These are phyloP conservation scores for Anhinga rufa DNA, from an alignment of 2,113 vertebrate species.

Conservation along the genomic window DNA sequence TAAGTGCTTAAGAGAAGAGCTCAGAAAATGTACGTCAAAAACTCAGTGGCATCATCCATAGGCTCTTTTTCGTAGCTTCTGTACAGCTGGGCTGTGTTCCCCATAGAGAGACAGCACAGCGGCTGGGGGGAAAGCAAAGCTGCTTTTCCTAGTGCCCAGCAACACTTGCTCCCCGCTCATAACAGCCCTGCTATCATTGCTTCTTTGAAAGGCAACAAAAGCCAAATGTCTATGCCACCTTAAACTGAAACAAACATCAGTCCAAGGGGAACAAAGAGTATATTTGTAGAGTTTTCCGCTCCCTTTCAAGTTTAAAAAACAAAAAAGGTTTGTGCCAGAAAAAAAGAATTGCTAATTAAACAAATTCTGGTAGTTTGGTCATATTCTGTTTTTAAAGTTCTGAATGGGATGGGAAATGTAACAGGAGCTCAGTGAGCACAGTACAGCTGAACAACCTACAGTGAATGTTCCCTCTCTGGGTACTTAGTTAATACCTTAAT, in stretches of 20 bases:
- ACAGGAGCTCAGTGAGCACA: background rate
- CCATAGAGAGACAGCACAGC: background rate
- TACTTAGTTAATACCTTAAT: background rate
- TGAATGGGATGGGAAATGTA: background rate
- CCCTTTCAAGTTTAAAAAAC: background rate
- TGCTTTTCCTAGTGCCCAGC: background rate
- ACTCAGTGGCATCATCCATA: background rate
- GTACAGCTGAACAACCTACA: background rate
- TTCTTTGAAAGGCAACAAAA: background rate
- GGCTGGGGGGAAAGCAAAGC: background rate
- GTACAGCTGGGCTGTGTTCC: background rate
- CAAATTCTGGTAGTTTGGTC: background rate
- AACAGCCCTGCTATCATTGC: background rate
- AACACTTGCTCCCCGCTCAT: background rate
- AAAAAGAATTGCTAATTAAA: background rate
- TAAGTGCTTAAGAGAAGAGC: background rate
- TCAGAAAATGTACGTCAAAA: background rate
- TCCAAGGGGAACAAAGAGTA: background rate
- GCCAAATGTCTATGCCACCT: background rate
- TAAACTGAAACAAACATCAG: background rate
- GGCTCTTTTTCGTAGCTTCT: background rate
- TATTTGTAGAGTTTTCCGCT: accelerated
- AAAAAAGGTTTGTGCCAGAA: background rate
- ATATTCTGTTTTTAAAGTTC: background rate
- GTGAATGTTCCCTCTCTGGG: background rate